Evolutionary conservation across 1,140 invertebrate genomes (phyloP), one percentile per base, ranked within the genome.

Genomic region (Penaeus indicus): DNA sequence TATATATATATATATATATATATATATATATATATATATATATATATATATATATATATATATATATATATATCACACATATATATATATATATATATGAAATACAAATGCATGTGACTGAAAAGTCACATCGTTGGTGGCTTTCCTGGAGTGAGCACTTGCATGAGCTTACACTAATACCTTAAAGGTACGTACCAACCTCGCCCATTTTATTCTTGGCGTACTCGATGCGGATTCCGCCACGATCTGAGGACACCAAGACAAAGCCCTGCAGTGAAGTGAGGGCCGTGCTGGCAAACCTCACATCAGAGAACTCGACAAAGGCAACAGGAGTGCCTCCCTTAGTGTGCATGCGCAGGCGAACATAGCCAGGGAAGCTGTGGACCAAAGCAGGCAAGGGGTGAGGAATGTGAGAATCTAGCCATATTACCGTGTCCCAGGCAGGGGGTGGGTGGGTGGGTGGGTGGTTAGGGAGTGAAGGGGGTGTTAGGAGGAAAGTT

Each of bases 181-280:
- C 85, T 86, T 42, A 86, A 79, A 86, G 54, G 69, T 86, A 86
- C 84, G 86, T 90, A 85, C 84, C 79, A 80, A 83, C 84, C 79
- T 86, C 84, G 78, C 79, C 95, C 98, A 99, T 99, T 95, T 98
- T 98, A 94, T 96, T 98, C 95, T 98, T 98, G 93, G 98, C 98
- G 95, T 97, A 99, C 95, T 99, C 98, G 93, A 99, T 98, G 93
- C 98, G 96, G 93, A 99, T 98, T 92, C 97, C 97, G 92, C 97
- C 97, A 91, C 97, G 95, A 93, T 99, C 98, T 89, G 97, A 98
- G 93, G 97, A 98, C 92, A 97, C 95, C 91, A 99, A 95, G 93
- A 98, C 96, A 93, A 97, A 97, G 92, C 98, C 98, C 94, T 99
- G 97, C 91, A 99, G 95, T 92, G 96, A 95, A 91, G 95, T 95